phyloP scores from a whole-genome alignment of 2,113 vertebrate genomes.

The Tiliqua scincoides region DNA sequence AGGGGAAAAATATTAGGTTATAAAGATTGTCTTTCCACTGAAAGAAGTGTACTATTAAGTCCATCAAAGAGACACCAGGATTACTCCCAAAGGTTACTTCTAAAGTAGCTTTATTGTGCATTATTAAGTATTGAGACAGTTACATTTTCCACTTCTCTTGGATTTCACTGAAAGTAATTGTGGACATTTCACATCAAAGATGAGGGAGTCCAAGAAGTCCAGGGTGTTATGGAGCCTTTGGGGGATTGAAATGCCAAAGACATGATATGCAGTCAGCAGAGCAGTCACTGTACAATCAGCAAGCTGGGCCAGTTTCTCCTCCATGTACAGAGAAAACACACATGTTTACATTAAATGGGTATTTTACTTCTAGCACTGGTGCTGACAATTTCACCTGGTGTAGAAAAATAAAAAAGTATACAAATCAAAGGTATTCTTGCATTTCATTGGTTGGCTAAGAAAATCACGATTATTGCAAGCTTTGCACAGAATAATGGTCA shows the following conservation, averaged over 20 bases:
- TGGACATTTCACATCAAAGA: slow-evolving; percentile 63
- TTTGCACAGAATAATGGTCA: neutral
- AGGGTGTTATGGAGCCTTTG: slow-evolving; percentile 65
- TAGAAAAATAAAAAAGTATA: neutral
- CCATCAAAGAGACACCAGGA: neutral
- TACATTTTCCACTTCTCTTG: neutral
- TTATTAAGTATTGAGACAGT: neutral
- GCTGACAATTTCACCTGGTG: slow-evolving; percentile 66
- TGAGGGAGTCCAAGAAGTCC: slow-evolving; percentile 69
- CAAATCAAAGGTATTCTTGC: slow-evolving; percentile 11
- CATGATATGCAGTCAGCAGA: slow-evolving; percentile 63
- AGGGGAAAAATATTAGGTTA: neutral
- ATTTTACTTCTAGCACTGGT: slow-evolving; percentile 70
- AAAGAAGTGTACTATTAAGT: neutral
- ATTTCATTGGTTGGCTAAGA: accelerated
- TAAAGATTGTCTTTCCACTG: neutral
- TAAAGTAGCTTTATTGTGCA: accelerated
- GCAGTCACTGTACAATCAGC: slow-evolving; percentile 60
- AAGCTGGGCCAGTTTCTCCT: slow-evolving; percentile 63
- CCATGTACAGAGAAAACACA: slow-evolving; percentile 68
- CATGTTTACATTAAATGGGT: slow-evolving; percentile 61
- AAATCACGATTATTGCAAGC: neutral
- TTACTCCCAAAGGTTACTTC: neutral
- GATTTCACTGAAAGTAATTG: slow-evolving; percentile 2
- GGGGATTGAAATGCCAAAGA: slow-evolving; percentile 63